Evolutionary conservation across 2,797 vertebrate species (phyloP).

Genomic region (Falco berigora): DNA sequence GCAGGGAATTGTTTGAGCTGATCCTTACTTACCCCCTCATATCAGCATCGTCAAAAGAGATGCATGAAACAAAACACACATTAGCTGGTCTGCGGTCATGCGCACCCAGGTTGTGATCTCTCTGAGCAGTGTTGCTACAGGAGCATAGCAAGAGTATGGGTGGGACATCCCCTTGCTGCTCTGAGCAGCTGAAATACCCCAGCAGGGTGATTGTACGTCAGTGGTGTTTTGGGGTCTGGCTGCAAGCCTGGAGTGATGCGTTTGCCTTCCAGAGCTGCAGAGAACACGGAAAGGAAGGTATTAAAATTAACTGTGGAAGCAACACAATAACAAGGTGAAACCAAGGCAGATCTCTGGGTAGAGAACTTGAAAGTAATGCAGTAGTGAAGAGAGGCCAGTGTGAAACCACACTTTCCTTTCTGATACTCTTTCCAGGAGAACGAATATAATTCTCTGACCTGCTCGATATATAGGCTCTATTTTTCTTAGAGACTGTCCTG

Average conservation of each 20-base stretch:
- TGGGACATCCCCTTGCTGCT: neutral
- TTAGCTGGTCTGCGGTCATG: fast-evolving
- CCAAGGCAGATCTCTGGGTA: neutral
- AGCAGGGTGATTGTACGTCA: fast-evolving
- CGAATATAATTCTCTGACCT: neutral
- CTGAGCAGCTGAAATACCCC: neutral
- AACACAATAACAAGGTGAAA: neutral
- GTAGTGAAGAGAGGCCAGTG: neutral
- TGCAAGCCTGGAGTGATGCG: neutral
- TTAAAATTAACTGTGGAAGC: neutral
- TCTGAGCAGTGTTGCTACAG: neutral
- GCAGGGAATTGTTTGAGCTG: neutral
- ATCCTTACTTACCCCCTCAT: neutral
- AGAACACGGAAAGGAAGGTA: neutral
- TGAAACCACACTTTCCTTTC: neutral
- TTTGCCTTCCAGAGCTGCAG: neutral
- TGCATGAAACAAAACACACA: neutral
- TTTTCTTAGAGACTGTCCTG: neutral
- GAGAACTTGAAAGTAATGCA: neutral
- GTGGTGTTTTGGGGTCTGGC: neutral
- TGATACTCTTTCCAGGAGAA: neutral
- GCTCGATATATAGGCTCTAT: neutral
- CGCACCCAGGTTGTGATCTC: neutral
- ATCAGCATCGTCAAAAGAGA: neutral
- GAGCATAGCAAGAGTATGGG: neutral